A percentile compares a stretch with the other conserved stretches of the same genome.
phyloP scores from a whole-genome alignment of 2,113 vertebrate species.

The Tachysurus vachellii region DNA sequence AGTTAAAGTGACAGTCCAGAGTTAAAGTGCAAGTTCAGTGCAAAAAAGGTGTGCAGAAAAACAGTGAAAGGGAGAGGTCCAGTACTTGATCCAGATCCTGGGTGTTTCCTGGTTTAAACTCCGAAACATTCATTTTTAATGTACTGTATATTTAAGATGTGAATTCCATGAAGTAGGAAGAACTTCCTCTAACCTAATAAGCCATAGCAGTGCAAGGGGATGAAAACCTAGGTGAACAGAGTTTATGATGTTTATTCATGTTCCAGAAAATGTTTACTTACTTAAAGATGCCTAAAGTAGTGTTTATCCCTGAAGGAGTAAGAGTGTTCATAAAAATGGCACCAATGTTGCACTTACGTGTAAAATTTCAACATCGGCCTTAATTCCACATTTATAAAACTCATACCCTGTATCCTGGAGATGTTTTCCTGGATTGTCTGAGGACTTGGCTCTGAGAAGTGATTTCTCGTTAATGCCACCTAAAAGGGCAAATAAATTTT shows the following conservation, averaged over 20 bases:
- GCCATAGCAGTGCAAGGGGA: not conserved
- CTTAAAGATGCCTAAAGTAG: constrained; percentile 8
- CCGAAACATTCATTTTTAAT: not conserved
- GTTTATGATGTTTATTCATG: not conserved
- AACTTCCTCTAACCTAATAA: not conserved
- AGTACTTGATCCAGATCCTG: no score
- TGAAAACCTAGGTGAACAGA: constrained; percentile 8
- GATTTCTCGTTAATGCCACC: not conserved
- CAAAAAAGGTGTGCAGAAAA: no score
- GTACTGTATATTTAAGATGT: not conserved
- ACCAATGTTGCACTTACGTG: not conserved
- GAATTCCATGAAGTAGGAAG: not conserved
- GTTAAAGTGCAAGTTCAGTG: no score
- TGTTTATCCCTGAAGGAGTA: constrained; percentile 10
- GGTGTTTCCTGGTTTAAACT: no score
- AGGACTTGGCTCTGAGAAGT: not conserved
- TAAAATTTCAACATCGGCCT: not conserved
- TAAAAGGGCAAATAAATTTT: not conserved
- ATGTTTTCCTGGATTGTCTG: not conserved
- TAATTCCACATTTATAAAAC: not conserved
- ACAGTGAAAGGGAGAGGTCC: no score
- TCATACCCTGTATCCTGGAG: not conserved
- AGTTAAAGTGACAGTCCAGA: no score
- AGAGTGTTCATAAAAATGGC: not conserved
- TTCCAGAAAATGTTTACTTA: not conserved